A percentile compares a stretch with the other conserved stretches of the same genome.
Conservation (phyloP, 2,797 vertebrate genomes). For the Lithobates sylvaticus region DNA sequence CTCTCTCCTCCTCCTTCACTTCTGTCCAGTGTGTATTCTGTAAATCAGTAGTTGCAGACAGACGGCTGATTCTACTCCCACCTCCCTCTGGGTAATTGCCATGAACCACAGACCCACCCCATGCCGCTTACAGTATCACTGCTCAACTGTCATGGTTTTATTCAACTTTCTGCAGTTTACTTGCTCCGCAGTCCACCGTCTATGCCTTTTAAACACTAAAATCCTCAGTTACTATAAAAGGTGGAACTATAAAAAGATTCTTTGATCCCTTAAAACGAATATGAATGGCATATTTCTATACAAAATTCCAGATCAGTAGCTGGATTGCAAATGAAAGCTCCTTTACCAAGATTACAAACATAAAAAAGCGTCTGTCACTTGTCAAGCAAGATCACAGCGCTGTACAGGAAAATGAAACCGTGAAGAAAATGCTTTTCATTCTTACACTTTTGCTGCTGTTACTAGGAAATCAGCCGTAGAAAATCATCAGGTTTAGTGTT, state of each 20-base stretch:
- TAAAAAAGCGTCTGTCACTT: neutral
- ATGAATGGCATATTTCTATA: slow-evolving; percentile 25
- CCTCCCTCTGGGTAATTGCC: slow-evolving; percentile 59
- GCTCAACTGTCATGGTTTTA: slow-evolving; percentile 42
- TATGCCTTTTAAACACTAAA: neutral
- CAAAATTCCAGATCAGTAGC: slow-evolving; percentile 10
- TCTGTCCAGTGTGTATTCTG: slow-evolving; percentile 52
- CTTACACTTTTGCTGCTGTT: neutral
- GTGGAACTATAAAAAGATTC: neutral
- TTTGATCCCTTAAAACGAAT: slow-evolving; percentile 18
- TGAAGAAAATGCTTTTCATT: neutral
- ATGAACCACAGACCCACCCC: slow-evolving; percentile 60
- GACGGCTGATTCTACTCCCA: slow-evolving; percentile 62
- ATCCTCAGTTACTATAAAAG: neutral
- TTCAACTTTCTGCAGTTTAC: slow-evolving; percentile 14
- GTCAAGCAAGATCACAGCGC: neutral
- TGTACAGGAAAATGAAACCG: neutral
- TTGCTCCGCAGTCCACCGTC: slow-evolving; percentile 7
- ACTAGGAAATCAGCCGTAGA: neutral
- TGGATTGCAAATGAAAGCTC: slow-evolving; percentile 12
- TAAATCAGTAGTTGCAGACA: slow-evolving; percentile 63
- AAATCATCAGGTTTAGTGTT: neutral
- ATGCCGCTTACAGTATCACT: slow-evolving; percentile 45
- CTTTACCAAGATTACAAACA: neutral
- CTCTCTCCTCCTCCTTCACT: slow-evolving; percentile 51